These are phyloP conservation scores for Acromyrmex echinatior DNA, from an alignment of 1,140 invertebrate genomes.

Conservation along the genomic window DNA sequence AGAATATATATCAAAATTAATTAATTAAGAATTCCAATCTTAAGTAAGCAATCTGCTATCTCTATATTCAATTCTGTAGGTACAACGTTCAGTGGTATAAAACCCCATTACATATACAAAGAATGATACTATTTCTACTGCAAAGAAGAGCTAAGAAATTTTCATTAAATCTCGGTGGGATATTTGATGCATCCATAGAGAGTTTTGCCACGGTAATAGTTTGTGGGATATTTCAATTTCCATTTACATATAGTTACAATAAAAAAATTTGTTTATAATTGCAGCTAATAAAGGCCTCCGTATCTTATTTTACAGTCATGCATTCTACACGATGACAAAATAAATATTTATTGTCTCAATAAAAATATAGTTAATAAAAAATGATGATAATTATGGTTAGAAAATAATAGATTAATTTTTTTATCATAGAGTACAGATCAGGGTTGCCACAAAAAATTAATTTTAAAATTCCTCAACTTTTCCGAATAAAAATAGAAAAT, in stretches of 20 bases:
- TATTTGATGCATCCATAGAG: neutral
- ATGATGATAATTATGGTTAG: too few species aligned
- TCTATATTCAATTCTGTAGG: neutral
- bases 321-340: neutral
- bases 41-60: neutral
- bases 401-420: too few species aligned
- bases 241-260: neutral
- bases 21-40: neutral
- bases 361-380: too few species aligned
- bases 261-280: slow-evolving; percentile 1
- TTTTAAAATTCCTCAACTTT: too few species aligned
- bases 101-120: slow-evolving; percentile 20
- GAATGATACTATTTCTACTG: slow-evolving; percentile 8
- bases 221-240: neutral
- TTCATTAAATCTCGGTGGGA: neutral
- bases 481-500: too few species aligned
- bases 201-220: neutral
- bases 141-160: neutral
- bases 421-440: too few species aligned
- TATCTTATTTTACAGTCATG: slow-evolving; percentile 41
- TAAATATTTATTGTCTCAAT: neutral
- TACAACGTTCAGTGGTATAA: slow-evolving; percentile 3
- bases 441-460: too few species aligned
- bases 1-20: neutral
- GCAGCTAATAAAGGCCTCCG: neutral